These are phyloP conservation scores for Glaucomys volans DNA, from an alignment of 2,113 vertebrate genomes.

Conservation along the genomic window DNA sequence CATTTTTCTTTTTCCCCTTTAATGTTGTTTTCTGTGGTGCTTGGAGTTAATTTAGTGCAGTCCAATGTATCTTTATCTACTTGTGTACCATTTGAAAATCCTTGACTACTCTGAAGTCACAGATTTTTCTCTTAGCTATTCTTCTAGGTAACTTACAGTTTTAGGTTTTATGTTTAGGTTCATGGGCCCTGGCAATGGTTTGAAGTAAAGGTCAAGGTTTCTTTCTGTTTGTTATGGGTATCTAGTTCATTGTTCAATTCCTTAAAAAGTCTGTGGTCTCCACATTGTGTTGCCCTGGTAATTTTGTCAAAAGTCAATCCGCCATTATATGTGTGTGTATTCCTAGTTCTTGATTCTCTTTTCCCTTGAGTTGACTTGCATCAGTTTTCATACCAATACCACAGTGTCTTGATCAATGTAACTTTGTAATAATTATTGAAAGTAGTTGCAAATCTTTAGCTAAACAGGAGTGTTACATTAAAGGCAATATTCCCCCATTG, in stretches of 20 bases:
- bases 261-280: not conserved
- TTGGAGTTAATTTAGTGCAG: not conserved
- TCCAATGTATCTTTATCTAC: not conserved
- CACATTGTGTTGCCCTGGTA: not conserved
- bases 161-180: not conserved
- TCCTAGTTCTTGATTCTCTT: not conserved
- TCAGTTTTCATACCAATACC: not conserved
- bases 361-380: not conserved
- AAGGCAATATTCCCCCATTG: not conserved
- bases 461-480: not conserved
- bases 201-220: not conserved
- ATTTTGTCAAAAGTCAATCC: not conserved
- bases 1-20: not conserved
- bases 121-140: not conserved
- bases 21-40: not conserved
- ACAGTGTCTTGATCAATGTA: not conserved
- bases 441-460: not conserved
- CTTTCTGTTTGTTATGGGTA: not conserved
- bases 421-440: not conserved
- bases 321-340: not conserved
- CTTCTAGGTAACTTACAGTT: not conserved
- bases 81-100: not conserved
- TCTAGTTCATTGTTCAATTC: not conserved
- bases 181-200: not conserved
- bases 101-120: not conserved